Evolutionary conservation across 2,888 invertebrate genomes (phyloP).

Genomic region (Drosophila imparisetae): DNA sequence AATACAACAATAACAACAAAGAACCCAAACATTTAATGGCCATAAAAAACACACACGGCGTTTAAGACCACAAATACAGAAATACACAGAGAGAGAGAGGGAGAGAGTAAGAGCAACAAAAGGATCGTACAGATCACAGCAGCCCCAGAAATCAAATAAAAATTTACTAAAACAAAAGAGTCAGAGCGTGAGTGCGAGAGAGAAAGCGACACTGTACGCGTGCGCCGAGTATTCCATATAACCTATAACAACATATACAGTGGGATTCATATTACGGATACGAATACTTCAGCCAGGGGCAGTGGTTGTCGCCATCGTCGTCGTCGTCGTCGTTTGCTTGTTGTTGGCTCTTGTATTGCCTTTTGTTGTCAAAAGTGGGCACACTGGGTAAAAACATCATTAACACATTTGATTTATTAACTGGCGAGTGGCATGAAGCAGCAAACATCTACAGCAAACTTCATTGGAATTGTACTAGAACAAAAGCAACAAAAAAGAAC

Average conservation of each 20-base stretch:
- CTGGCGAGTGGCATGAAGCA: slow-evolving; percentile 76
- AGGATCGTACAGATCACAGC: slow-evolving; percentile 55
- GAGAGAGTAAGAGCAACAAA: slow-evolving; percentile 13
- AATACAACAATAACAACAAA: slow-evolving; percentile 39
- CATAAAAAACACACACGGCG: slow-evolving; percentile 74
- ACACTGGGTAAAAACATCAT: slow-evolving; percentile 84
- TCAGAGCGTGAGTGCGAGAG: slow-evolving; percentile 8
- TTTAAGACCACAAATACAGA: slow-evolving; percentile 19
- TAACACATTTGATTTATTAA: slow-evolving; percentile 85
- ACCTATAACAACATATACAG: slow-evolving; percentile 21
- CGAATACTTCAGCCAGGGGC: slow-evolving; percentile 31
- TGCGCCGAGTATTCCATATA: slow-evolving; percentile 51
- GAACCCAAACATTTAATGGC: slow-evolving; percentile 74
- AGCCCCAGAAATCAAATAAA: slow-evolving; percentile 65
- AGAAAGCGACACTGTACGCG: slow-evolving; percentile 54
- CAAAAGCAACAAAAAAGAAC: slow-evolving; percentile 44
- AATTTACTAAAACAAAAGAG: slow-evolving; percentile 61
- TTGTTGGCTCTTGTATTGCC: slow-evolving; percentile 54
- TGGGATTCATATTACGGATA: slow-evolving; percentile 32
- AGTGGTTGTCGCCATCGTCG: slow-evolving; percentile 1
- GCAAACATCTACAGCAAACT: slow-evolving; percentile 45
- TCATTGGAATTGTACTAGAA: slow-evolving; percentile 65
- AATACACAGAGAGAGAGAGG: slow-evolving; percentile 1
- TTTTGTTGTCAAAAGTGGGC: slow-evolving; percentile 78
- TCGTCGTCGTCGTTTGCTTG: slow-evolving; percentile 24